Evolutionary conservation across 2,888 invertebrate species (phyloP).

Genomic region (Folsomia candida): DNA sequence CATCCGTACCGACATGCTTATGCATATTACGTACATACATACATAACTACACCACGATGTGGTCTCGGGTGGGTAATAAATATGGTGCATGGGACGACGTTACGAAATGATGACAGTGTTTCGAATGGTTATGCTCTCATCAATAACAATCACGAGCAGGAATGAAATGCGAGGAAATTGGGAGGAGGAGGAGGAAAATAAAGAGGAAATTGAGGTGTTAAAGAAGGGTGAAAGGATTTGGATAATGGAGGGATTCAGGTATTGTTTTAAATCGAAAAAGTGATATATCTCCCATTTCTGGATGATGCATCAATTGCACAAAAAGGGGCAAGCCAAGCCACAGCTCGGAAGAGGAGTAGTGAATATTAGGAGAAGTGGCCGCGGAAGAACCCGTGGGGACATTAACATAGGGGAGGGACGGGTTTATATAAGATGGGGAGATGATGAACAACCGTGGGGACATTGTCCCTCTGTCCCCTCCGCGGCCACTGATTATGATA

Average conservation of each 20-base stretch:
- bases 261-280: conserved; percentile 46
- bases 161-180: neutral
- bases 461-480: no score
- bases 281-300: conserved; percentile 28
- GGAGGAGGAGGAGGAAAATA: conserved; percentile 11
- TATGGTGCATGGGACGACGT: neutral
- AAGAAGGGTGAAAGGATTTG: conserved; percentile 29
- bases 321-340: neutral
- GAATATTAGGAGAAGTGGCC: neutral
- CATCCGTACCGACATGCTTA: conserved; percentile 9
- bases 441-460: no score
- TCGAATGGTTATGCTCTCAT: conserved; percentile 14
- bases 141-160: conserved; percentile 19
- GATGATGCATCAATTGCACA: conserved; percentile 32
- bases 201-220: conserved; percentile 22
- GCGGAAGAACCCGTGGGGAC: neutral
- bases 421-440: no score
- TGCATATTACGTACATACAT: neutral
- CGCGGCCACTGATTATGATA: conserved; percentile 3
- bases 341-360: neutral
- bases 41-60: neutral
- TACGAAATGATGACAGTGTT: neutral
- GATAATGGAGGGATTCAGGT: conserved; percentile 36
- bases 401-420: no score
- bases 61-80: neutral